phyloP scores from a whole-genome alignment of 1,140 invertebrate species.

The Pogonus chalceus region DNA sequence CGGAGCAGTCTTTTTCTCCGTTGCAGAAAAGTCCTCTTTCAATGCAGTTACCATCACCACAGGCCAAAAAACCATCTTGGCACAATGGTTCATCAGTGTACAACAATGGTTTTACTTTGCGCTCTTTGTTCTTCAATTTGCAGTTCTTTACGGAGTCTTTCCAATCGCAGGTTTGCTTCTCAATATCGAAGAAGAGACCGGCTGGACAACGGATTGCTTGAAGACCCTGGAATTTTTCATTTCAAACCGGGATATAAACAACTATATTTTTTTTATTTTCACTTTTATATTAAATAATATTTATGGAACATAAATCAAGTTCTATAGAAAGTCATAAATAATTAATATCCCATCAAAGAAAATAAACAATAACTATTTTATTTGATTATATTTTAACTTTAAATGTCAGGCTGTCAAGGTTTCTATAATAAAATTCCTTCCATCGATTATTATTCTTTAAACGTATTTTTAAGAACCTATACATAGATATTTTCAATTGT shows the following conservation, averaged over 20 bases:
- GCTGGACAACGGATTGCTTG: conserved; percentile 88
- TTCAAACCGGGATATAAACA: no score
- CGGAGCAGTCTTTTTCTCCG: conserved; percentile 80
- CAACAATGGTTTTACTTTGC: conserved; percentile 78
- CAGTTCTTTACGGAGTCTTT: conserved; percentile 90
- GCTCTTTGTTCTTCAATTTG: conserved; percentile 81
- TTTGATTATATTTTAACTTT: not conserved
- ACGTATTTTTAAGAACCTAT: not conserved
- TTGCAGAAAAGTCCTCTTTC: conserved; percentile 89
- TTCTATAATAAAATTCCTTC: not conserved
- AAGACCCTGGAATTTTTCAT: conserved; percentile 65
- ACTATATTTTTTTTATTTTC: no score
- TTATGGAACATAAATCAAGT: no score
- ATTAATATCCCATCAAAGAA: no score
- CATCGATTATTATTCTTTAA: not conserved
- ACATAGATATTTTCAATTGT: not conserved
- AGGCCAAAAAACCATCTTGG: conserved; percentile 74
- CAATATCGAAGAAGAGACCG: conserved; percentile 88
- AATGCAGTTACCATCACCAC: conserved; percentile 77
- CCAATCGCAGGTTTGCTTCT: conserved; percentile 94
- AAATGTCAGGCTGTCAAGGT: not conserved
- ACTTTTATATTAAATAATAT: no score
- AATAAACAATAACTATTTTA: no score
- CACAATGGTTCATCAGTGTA: conserved; percentile 88
- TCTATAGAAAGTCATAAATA: no score